Evolutionary conservation across 2,888 invertebrate genomes (phyloP).

Genomic region (Tenodera sinensis): DNA sequence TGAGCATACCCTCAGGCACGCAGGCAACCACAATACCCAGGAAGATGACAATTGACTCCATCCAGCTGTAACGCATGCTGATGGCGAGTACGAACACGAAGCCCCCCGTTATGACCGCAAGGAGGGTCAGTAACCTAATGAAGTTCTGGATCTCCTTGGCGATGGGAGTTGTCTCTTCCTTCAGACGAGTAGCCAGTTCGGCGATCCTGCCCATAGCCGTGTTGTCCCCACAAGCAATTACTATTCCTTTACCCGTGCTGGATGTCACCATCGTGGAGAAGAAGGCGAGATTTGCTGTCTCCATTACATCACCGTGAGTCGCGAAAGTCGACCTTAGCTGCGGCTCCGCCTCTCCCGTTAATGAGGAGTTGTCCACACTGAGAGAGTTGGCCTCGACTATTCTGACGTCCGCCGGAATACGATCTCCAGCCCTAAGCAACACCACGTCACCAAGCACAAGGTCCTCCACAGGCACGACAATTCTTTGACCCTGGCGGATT

Average conservation of each 20-base stretch:
- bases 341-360: conserved; percentile 75
- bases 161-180: conserved; percentile 69
- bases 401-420: conserved; percentile 54
- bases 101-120: conserved; percentile 61
- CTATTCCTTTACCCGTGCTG: conserved; percentile 60
- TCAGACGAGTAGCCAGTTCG: conserved; percentile 60
- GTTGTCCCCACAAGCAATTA: conserved; percentile 61
- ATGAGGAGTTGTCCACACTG: conserved; percentile 57
- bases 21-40: conserved; percentile 76
- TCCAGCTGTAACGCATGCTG: conserved; percentile 59
- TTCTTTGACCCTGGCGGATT: conserved; percentile 44
- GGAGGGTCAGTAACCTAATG: conserved; percentile 64
- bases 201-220: conserved; percentile 70
- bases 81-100: conserved; percentile 69
- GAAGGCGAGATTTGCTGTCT: conserved; percentile 76
- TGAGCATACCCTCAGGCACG: conserved; percentile 72
- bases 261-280: conserved; percentile 77
- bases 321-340: conserved; percentile 57
- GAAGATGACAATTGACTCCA: conserved; percentile 65
- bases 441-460: conserved; percentile 54
- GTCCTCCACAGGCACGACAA: conserved; percentile 41
- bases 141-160: conserved; percentile 73
- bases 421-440: conserved; percentile 53
- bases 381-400: conserved; percentile 50
- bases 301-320: conserved; percentile 66